phyloP scores from a whole-genome alignment of 2,888 invertebrate genomes.

The Gymnoscelis rufifasciata region DNA sequence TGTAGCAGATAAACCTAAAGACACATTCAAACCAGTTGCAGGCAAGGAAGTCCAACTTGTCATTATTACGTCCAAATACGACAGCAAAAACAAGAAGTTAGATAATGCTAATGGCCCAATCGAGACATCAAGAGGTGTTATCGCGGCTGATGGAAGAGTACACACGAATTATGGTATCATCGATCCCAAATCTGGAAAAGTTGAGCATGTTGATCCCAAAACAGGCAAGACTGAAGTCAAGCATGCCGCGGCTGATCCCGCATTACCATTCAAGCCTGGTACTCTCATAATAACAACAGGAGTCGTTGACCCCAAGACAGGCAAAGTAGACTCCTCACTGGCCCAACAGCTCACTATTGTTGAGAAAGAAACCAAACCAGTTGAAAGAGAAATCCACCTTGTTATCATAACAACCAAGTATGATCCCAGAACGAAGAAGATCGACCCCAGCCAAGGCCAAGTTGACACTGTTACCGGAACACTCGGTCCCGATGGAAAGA shows the following conservation, averaged over 20 bases:
- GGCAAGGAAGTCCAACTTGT: slow-evolving; percentile 67
- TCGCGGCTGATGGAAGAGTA: slow-evolving; percentile 59
- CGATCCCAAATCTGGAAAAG: slow-evolving; percentile 74
- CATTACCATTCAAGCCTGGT: slow-evolving; percentile 76
- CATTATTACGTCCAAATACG: slow-evolving; percentile 74
- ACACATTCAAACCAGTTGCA: slow-evolving; percentile 49
- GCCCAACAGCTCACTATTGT: slow-evolving; percentile 79
- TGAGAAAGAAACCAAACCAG: slow-evolving; percentile 60
- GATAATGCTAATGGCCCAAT: slow-evolving; percentile 73
- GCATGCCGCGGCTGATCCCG: slow-evolving; percentile 73
- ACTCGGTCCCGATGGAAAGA: slow-evolving; percentile 72
- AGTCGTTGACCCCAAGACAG: slow-evolving; percentile 78
- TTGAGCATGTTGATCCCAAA: slow-evolving; percentile 71
- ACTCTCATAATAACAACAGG: slow-evolving; percentile 74
- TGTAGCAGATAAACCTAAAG: slow-evolving; percentile 48
- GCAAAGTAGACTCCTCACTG: slow-evolving; percentile 73
- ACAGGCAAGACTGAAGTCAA: slow-evolving; percentile 77
- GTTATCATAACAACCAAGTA: slow-evolving; percentile 81
- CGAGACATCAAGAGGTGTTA: slow-evolving; percentile 66
- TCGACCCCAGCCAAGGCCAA: slow-evolving; percentile 62
- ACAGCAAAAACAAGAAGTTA: slow-evolving; percentile 71
- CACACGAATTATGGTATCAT: slow-evolving; percentile 74
- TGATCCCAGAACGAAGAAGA: slow-evolving; percentile 76
- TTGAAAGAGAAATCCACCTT: slow-evolving; percentile 75
- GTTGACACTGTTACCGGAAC: slow-evolving; percentile 80